Evolutionary conservation across 2,797 vertebrate species (phyloP).

Genomic region (Sebastes ruberrimus): DNA sequence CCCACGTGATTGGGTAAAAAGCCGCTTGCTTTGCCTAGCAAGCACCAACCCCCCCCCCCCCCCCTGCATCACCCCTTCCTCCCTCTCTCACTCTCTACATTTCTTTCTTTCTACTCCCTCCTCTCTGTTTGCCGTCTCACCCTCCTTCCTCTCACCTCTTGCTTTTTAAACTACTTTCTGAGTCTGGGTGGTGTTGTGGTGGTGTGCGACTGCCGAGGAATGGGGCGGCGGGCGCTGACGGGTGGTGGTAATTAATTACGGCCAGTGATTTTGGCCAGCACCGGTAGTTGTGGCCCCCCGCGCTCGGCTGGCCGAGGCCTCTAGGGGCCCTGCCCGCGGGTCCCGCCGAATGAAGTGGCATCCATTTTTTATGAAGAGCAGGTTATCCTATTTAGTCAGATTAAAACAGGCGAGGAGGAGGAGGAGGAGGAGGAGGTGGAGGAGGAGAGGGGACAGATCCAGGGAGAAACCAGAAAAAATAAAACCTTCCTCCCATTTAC

Average conservation of each 20-base stretch:
- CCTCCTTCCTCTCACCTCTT: constrained; percentile 30
- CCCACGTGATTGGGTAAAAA: constrained; percentile 84
- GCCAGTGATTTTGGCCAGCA: constrained; percentile 73
- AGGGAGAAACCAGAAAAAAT: constrained; percentile 44
- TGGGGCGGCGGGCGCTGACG: neutral
- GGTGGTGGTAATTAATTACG: constrained; percentile 81
- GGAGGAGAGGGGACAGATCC: constrained; percentile 34
- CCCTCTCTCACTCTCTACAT: constrained; percentile 47
- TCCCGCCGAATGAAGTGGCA: constrained; percentile 78
- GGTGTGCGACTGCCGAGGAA: constrained; percentile 8
- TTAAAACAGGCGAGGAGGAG: constrained; percentile 72
- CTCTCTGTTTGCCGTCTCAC: constrained; percentile 15
- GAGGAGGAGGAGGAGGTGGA: constrained; percentile 46
- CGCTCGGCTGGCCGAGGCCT: constrained; percentile 52
- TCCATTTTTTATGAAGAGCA: constrained; percentile 82
- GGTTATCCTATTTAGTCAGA: constrained; percentile 81
- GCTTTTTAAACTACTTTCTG: constrained; percentile 76
- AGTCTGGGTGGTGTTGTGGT: neutral
- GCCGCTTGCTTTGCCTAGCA: constrained; percentile 64
- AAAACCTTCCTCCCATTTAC: constrained; percentile 42
- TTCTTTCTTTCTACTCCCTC: neutral
- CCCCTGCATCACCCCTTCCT: neutral
- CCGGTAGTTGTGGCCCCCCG: constrained; percentile 55
- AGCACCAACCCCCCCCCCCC: constrained; percentile 21
- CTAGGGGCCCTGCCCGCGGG: constrained; percentile 61